Conservation (phyloP, 2,113 vertebrate species). For the Puffinus mauretanicus region DNA sequence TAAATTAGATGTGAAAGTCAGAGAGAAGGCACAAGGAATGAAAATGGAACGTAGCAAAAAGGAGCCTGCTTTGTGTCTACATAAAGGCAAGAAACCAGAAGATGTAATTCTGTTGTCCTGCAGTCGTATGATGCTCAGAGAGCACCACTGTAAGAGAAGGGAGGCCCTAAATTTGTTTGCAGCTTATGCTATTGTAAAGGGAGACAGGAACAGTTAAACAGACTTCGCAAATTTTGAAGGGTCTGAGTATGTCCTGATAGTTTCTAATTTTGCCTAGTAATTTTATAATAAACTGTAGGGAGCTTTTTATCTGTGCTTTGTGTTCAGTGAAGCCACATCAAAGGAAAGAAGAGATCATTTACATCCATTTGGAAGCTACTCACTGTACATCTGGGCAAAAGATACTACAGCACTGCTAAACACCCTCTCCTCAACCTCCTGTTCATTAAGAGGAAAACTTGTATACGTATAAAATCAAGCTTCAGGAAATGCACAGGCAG, state of each 20-base stretch:
- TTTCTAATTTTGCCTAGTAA: background rate
- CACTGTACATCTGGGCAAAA: background rate
- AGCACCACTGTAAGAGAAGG: background rate
- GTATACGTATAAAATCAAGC: background rate
- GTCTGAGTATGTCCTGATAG: background rate
- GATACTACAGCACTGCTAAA: background rate
- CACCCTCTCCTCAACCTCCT: background rate
- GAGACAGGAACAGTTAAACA: background rate
- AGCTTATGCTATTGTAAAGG: background rate
- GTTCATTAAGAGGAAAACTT: background rate
- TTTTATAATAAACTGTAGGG: constrained; percentile 1
- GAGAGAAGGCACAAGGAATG: background rate
- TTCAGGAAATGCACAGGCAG: background rate
- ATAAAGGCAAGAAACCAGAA: background rate
- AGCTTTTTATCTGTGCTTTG: constrained; percentile 21
- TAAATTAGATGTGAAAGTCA: background rate
- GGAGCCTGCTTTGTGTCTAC: background rate
- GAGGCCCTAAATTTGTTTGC: background rate
- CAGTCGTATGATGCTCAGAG: background rate
- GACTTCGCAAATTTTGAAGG: background rate
- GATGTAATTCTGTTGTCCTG: background rate
- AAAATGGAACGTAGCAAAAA: background rate
- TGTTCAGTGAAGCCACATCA: constrained; percentile 6
- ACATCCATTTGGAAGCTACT: background rate
- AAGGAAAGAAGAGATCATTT: background rate